Conservation (phyloP, 2,797 vertebrate genomes). For the Chaetodon trifasciatus region DNA sequence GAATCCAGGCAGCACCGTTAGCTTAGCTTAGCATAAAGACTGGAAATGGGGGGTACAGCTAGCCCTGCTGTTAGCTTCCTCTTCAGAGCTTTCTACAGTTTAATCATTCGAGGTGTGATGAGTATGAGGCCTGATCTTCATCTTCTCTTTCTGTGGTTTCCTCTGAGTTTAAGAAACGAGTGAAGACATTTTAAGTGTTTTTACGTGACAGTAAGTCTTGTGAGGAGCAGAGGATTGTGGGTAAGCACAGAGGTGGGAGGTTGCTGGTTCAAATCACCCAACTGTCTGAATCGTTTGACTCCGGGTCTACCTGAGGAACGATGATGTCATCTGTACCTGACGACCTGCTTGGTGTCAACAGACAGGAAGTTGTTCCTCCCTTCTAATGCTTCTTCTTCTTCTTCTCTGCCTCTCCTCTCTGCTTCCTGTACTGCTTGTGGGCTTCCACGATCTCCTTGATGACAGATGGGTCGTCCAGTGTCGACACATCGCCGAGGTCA, state of each 20-base stretch:
- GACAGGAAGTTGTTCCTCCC: neutral
- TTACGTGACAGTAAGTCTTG: no score
- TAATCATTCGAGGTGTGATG: no score
- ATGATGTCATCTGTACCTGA: neutral
- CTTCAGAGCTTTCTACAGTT: no score
- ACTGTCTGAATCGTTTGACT: neutral
- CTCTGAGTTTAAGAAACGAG: neutral
- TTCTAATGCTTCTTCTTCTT: slow-evolving; percentile 14
- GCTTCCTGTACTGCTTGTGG: slow-evolving; percentile 82
- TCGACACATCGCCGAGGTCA: slow-evolving; percentile 91
- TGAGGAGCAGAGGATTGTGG: neutral
- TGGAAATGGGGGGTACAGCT: no score
- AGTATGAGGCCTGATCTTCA: neutral
- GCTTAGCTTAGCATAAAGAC: no score
- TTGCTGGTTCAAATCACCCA: neutral
- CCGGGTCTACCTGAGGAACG: neutral
- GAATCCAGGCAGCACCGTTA: no score
- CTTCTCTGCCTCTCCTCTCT: slow-evolving; percentile 22
- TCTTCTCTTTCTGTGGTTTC: neutral
- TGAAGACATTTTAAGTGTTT: neutral
- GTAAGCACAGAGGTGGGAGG: neutral
- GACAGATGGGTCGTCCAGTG: slow-evolving; percentile 91
- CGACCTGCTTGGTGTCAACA: neutral
- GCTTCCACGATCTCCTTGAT: slow-evolving; percentile 88
- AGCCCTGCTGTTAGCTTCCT: no score